Conservation (phyloP, 1,140 invertebrate species). For the Drosophila pseudoobscura region DNA sequence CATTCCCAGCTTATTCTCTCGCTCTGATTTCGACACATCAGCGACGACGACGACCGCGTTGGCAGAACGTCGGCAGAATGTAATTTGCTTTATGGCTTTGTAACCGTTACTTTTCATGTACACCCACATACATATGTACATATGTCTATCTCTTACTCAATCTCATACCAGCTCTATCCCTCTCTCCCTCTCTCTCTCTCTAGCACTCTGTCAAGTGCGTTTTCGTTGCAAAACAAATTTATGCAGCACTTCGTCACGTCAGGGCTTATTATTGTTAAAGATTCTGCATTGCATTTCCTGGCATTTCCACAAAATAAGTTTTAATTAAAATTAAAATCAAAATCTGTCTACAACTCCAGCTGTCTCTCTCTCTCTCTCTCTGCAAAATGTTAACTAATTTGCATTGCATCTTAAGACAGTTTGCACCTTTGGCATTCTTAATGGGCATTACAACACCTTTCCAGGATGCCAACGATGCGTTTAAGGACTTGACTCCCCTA, state of each 20-base stretch:
- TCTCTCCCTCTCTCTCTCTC: neutral
- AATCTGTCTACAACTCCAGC: constrained; percentile 29
- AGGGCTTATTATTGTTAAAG: constrained; percentile 52
- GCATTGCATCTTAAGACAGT: constrained; percentile 31
- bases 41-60: neutral
- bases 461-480: constrained; percentile 13
- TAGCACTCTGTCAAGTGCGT: constrained; percentile 20
- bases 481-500: neutral
- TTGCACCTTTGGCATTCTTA: constrained; percentile 38
- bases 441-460: constrained; percentile 39
- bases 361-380: neutral
- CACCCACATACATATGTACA: neutral
- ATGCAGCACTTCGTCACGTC: constrained; percentile 46
- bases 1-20: neutral
- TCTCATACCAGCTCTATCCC: neutral
- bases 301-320: constrained; percentile 39
- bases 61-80: constrained; percentile 45
- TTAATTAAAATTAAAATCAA: constrained; percentile 62
- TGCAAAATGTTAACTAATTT: constrained; percentile 25
- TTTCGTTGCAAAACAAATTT: constrained; percentile 37
- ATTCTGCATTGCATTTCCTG: constrained; percentile 15
- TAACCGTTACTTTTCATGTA: constrained; percentile 46
- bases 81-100: constrained; percentile 63
- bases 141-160: too few relatives aligned
- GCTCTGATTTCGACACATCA: constrained; percentile 13